These are phyloP conservation scores for Climacteris rufus DNA, from an alignment of 2,113 vertebrate genomes.

Conservation along the genomic window DNA sequence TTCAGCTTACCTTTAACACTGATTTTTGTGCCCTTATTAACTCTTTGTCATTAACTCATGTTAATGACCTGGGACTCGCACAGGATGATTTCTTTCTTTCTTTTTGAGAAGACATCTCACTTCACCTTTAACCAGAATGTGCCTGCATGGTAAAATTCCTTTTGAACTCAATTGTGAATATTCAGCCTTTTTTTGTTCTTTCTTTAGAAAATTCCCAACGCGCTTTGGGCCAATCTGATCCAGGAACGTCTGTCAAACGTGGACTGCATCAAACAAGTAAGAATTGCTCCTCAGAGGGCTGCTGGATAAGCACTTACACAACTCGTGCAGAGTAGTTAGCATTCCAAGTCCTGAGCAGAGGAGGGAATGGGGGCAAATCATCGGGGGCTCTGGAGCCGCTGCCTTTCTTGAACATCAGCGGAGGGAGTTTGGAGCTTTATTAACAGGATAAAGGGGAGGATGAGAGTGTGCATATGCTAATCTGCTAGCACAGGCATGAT, in stretches of 20 bases:
- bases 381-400: conserved; percentile 64
- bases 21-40: conserved; percentile 12
- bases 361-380: conserved; percentile 66
- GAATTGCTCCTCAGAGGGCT: conserved; percentile 45
- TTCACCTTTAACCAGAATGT: conserved; percentile 44
- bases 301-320: conserved; percentile 60
- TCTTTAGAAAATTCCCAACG: conserved; percentile 74
- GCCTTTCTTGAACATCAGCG: conserved; percentile 62
- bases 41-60: background rate
- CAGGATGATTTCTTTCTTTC: background rate
- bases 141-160: conserved; percentile 9
- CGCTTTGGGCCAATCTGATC: conserved; percentile 73
- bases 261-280: conserved; percentile 85
- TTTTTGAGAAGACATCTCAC: conserved; percentile 16
- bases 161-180: conserved; percentile 29
- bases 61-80: background rate
- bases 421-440: conserved; percentile 30
- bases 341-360: conserved; percentile 54
- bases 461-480: conserved; percentile 78
- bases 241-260: conserved; percentile 75
- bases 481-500: conserved; percentile 79
- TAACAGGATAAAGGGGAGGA: conserved; percentile 69
- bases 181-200: background rate
- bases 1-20: background rate
- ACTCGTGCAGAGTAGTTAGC: conserved; percentile 48